Conservation (phyloP, 2,888 invertebrate species). For the Neelides folsomi region DNA sequence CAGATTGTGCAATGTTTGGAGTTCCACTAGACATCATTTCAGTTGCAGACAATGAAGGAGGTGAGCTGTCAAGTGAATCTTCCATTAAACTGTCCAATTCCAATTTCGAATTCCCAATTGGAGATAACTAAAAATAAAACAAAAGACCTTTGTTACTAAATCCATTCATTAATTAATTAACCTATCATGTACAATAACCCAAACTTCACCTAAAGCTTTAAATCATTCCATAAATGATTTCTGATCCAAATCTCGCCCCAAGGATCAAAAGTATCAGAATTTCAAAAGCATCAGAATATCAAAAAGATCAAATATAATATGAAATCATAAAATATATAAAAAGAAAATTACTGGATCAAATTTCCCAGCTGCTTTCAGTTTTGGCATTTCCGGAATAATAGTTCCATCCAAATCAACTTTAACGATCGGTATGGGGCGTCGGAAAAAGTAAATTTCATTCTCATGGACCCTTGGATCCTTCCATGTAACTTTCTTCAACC, state of each 20-base stretch:
- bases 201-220: no score
- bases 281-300: not conserved
- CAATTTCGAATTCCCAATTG: conserved; percentile 33
- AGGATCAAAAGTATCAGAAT: no score
- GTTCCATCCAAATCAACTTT: conserved; percentile 27
- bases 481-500: conserved; percentile 67
- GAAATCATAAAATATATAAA: not conserved
- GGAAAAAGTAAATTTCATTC: conserved; percentile 80
- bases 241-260: no score
- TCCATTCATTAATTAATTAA: no score
- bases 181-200: no score
- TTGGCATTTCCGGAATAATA: conserved; percentile 21
- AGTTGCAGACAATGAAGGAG: conserved; percentile 55
- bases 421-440: conserved; percentile 43
- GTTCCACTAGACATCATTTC: no score
- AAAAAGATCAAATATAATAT: not conserved
- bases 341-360: conserved; percentile 15
- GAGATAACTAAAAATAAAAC: conserved; percentile 12
- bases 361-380: conserved; percentile 16
- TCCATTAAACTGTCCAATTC: conserved; percentile 45
- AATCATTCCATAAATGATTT: no score
- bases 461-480: conserved; percentile 65
- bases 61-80: conserved; percentile 65
- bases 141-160: not conserved
- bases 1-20: conserved; percentile 2